A percentile compares a stretch with the other conserved stretches of the same genome.
Evolutionary conservation across 2,888 invertebrate genomes (phyloP).

Genomic region (Ecliptopera silaceata): DNA sequence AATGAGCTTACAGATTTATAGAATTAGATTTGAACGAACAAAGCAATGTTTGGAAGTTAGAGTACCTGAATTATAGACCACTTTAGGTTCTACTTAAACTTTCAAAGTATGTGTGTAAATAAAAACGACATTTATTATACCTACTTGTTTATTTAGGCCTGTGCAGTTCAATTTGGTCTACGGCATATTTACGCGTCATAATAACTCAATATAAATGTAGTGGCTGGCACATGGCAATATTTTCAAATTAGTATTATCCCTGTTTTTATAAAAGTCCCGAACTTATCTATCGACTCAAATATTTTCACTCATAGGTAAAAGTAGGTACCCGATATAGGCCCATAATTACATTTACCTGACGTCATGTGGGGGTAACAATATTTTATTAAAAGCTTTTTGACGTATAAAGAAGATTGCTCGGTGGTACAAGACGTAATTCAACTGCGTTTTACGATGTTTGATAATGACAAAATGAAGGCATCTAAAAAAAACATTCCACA

Average conservation of each 20-base stretch:
- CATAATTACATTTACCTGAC: constrained; percentile 41
- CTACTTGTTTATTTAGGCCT: too few relatives aligned
- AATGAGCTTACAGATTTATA: constrained; percentile 23
- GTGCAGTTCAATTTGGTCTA: too few relatives aligned
- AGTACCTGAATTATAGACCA: background rate
- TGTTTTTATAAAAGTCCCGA: background rate
- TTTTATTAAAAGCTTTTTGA: constrained; percentile 48
- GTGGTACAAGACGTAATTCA: constrained; percentile 15
- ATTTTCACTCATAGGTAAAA: constrained; percentile 19
- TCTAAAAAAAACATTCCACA: too few relatives aligned
- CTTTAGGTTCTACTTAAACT: too few relatives aligned
- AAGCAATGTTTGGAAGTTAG: constrained; percentile 10
- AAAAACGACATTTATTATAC: too few relatives aligned
- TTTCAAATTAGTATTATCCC: too few relatives aligned
- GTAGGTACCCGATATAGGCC: constrained; percentile 26
- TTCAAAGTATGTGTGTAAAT: too few relatives aligned
- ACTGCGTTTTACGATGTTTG: background rate
- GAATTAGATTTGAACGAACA: constrained; percentile 10
- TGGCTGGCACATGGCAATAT: too few relatives aligned
- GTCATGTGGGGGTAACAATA: constrained; percentile 42
- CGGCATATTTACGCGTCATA: too few relatives aligned
- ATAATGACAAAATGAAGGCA: background rate
- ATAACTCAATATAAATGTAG: too few relatives aligned
- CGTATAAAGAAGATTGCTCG: constrained; percentile 25
- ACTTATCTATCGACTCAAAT: constrained; percentile 11